Base-by-base conservation (phyloP, 2,888 invertebrate species). In the Cephus spinipes region DNA sequence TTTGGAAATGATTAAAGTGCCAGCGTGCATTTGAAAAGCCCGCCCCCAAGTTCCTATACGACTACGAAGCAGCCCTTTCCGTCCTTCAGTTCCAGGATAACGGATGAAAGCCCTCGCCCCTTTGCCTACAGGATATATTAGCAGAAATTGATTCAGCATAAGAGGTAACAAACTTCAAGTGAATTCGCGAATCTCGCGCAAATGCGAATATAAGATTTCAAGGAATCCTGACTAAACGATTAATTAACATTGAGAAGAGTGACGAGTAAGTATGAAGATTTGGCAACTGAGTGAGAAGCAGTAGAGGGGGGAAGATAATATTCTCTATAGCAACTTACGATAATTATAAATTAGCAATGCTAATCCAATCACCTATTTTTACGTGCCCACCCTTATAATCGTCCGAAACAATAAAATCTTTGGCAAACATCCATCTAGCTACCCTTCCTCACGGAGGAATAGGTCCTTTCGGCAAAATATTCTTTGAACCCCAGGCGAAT, bases 251-350 rank as follows among this genome's bases (percentile, higher is more conserved):
- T 15, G 12, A 40, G 4, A 40, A 12, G 15, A 40, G 15, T 9
- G 23, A 55, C 4, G 40, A 40, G 15, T 9, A 23, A 55, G 55
- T 55, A 55, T 0, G 23, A 55, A 23, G 15, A 55, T 55, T 55
- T 55, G 9, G 55, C 23, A 55, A 55, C 0, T 9, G 55, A 23
- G 0, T 23, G 9, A 9, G 23, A 23, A 55, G 23, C 55, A 55
- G 4, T 9, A 9, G 23, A 9, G 9, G 23, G 23, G 23, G 9
- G 2, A 55, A 23, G 23, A 23, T 23, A 55, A 23, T 40, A 55
- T 23, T 9, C 23, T 2, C 9, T 23, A 23, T 77, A 30, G 81
- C 68, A 82, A 83, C 80, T 82, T 83, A 83, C 81, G 80, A 32
- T 40, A 73, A 79, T 81, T 78, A 77, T 1, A 34, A 34, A 34